phyloP scores from a whole-genome alignment of 2,113 vertebrate species.

The Labeo catla region DNA sequence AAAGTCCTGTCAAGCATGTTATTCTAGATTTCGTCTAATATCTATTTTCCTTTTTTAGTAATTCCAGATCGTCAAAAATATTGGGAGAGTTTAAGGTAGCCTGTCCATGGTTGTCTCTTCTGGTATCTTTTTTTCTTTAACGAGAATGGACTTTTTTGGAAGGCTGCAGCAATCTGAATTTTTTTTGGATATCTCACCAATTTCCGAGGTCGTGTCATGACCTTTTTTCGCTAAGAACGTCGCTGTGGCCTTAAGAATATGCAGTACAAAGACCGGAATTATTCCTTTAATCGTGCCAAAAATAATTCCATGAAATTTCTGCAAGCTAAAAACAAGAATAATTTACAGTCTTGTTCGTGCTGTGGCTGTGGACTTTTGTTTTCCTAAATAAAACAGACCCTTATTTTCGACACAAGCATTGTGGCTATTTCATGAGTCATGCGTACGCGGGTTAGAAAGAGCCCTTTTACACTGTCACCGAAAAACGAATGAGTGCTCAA shows the following conservation, averaged over 20 bases:
- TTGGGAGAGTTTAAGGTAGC: background rate
- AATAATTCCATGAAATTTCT: slow-evolving; percentile 27
- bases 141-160: too few relatives aligned
- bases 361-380: background rate
- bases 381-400: slow-evolving; percentile 21
- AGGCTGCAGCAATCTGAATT: background rate
- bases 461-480: slow-evolving; percentile 39
- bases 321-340: slow-evolving; percentile 20
- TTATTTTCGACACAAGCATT: slow-evolving; percentile 28
- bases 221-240: background rate
- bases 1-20: slow-evolving; percentile 21
- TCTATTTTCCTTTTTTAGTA: background rate
- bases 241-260: background rate
- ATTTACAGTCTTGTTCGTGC: background rate
- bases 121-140: background rate
- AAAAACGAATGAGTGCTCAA: slow-evolving; percentile 27
- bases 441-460: slow-evolving; percentile 33
- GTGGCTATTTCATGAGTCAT: slow-evolving; percentile 27
- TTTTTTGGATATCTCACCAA: background rate
- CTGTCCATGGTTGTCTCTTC: background rate
- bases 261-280: background rate
- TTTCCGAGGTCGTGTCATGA: background rate
- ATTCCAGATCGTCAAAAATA: background rate
- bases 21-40: slow-evolving; percentile 9
- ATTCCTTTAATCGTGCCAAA: background rate